These are phyloP conservation scores for Rhinogobio ventralis DNA, from an alignment of 2,797 vertebrate species.

Conservation along the genomic window DNA sequence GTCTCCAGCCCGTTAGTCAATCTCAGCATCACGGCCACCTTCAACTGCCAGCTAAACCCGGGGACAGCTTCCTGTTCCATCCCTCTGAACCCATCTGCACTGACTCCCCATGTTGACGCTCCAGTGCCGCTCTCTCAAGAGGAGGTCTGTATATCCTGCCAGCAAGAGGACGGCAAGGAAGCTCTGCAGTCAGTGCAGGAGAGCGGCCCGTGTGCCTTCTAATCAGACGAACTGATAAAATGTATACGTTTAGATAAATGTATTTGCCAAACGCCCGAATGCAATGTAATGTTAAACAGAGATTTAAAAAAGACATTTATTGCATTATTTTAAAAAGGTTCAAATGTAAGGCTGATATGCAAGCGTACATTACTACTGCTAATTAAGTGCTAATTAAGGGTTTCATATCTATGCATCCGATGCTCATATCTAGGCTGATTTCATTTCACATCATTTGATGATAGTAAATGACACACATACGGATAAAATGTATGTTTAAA, in stretches of 20 bases:
- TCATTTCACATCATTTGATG: no score
- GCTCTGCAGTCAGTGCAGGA: conserved; percentile 71
- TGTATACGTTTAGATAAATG: not conserved
- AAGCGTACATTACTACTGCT: not conserved
- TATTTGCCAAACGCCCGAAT: not conserved
- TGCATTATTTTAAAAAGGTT: not conserved
- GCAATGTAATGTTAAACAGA: not conserved
- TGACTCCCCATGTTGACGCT: conserved; percentile 53
- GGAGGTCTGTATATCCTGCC: conserved; percentile 69
- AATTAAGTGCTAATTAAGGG: not conserved
- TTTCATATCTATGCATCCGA: not conserved
- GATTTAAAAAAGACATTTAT: not conserved
- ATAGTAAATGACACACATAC: no score
- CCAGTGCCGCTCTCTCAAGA: conserved; percentile 70
- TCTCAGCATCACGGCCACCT: conserved; percentile 59
- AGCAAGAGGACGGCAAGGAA: conserved; percentile 75
- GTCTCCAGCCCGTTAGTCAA: conserved; percentile 69
- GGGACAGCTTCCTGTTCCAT: conserved; percentile 60
- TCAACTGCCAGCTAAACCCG: conserved; percentile 56
- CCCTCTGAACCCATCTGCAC: conserved; percentile 52
- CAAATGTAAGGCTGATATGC: not conserved
- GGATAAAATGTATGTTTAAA: no score
- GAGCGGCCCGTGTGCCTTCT: conserved; percentile 50
- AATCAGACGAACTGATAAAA: conserved; percentile 7
- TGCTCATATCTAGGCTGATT: not conserved